These are phyloP conservation scores for Regulus satrapa DNA, from an alignment of 2,113 vertebrate genomes.

Conservation along the genomic window DNA sequence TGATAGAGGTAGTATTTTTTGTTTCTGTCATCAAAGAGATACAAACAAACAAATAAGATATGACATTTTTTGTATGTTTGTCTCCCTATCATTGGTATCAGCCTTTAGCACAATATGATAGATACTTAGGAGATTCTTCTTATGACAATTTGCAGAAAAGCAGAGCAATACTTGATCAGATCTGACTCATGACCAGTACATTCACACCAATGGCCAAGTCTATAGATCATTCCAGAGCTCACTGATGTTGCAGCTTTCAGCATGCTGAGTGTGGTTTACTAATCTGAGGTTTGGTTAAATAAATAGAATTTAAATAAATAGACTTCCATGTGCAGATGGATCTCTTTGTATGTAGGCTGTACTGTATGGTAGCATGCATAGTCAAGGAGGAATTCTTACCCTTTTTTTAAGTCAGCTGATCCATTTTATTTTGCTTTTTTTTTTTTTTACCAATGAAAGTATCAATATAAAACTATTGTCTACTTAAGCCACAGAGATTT, in stretches of 20 bases:
- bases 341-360: background rate
- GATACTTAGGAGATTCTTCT: background rate
- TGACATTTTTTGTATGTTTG: background rate
- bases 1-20: background rate
- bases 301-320: background rate
- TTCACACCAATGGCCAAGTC: background rate
- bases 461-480: background rate
- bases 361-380: background rate
- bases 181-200: background rate
- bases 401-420: background rate
- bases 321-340: background rate
- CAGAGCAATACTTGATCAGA: background rate
- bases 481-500: background rate
- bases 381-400: background rate
- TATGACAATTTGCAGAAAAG: background rate
- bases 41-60: background rate
- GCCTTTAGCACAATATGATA: background rate
- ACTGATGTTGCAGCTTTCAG: background rate
- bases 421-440: background rate
- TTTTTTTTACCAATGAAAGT: background rate
- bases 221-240: background rate
- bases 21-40: background rate
- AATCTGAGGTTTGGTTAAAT: slow-evolving; percentile 1
- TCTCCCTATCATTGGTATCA: background rate
- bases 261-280: background rate